Percentiles rank a stretch among this genome's conserved stretches.
phyloP scores from a whole-genome alignment of 2,888 invertebrate genomes.

The Scaeva pyrastri region DNA sequence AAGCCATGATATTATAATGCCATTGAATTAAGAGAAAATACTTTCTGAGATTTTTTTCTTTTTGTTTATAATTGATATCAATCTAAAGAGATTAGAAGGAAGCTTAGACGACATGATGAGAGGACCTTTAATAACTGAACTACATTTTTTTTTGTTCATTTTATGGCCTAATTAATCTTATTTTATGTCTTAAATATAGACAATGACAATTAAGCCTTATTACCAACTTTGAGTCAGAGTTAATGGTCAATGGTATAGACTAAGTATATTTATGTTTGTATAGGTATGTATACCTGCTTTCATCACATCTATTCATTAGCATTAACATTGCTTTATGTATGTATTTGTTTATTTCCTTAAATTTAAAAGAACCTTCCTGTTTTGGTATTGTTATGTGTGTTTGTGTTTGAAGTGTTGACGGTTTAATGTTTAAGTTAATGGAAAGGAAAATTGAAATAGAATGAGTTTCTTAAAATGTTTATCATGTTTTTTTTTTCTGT shows the following conservation, averaged over 20 bases:
- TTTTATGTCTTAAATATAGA: not conserved
- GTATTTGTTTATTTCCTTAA: not conserved
- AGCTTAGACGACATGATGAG: not conserved
- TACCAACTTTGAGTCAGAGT: not conserved
- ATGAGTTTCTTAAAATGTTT: conserved; percentile 11
- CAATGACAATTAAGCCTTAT: not conserved
- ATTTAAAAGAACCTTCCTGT: not conserved
- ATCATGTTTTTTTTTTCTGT: conserved; percentile 12
- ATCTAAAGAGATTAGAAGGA: not conserved
- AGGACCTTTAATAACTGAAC: not conserved
- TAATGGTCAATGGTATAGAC: not conserved
- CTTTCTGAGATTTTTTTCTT: not conserved
- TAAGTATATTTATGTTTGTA: too few species aligned
- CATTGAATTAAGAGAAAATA: not conserved
- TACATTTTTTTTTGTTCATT: not conserved
- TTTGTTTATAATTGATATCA: conserved; percentile 5
- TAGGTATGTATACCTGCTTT: too few species aligned
- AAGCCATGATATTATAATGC: not conserved
- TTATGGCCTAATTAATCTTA: conserved; percentile 16
- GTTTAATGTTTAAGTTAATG: not conserved
- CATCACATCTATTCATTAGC: conserved; percentile 13
- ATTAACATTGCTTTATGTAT: not conserved
- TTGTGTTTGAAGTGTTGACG: not conserved
- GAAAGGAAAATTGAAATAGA: not conserved
- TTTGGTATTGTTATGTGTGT: not conserved